Evolutionary conservation across 1,140 invertebrate species (phyloP).

Genomic region (Drosophila athabasca): DNA sequence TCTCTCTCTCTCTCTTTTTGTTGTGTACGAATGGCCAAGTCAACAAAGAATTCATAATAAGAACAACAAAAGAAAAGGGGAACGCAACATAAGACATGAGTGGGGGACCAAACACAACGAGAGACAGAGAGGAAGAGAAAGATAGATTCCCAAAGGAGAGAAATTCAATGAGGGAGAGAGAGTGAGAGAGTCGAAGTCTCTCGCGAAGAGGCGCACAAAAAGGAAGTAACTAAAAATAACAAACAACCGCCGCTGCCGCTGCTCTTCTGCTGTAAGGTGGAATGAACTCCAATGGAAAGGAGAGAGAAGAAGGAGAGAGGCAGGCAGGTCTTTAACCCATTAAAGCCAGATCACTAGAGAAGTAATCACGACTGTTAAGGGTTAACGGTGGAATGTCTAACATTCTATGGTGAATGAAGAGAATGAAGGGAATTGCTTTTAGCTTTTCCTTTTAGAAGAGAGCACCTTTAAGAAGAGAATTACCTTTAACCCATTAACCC

Average conservation of each 20-base stretch:
- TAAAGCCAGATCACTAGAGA: neutral
- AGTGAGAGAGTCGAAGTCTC: constrained; percentile 22
- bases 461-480: no score
- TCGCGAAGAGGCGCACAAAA: constrained; percentile 75
- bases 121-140: constrained; percentile 9
- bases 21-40: constrained; percentile 54
- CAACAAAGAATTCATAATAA: constrained; percentile 56
- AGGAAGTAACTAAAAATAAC: constrained; percentile 81
- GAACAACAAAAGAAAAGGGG: constrained; percentile 44
- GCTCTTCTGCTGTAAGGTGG: constrained; percentile 67
- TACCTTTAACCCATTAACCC: no score
- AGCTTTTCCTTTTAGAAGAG: no score
- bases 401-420: no score
- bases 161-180: constrained; percentile 7
- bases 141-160: constrained; percentile 5
- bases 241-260: constrained; percentile 68
- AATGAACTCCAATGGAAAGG: constrained; percentile 65
- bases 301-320: constrained; percentile 27
- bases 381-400: no score
- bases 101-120: constrained; percentile 30
- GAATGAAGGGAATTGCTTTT: no score
- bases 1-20: constrained; percentile 6
- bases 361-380: no score
- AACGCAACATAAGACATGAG: constrained; percentile 33
- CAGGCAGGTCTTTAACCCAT: neutral